phyloP scores from a whole-genome alignment of 1,140 invertebrate genomes.

The Pseudomyrmex sp. region DNA sequence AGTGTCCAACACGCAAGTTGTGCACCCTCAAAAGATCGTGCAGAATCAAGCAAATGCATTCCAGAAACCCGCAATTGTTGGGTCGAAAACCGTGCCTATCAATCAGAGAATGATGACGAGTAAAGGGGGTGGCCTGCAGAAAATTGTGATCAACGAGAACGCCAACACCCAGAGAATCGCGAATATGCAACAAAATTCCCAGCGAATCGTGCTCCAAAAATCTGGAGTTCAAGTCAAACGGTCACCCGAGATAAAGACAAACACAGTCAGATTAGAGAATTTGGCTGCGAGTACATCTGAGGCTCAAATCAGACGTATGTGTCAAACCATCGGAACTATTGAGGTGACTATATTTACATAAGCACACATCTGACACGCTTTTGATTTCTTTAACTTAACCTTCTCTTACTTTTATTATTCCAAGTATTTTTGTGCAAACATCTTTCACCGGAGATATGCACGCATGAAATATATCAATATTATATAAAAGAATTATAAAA shows the following conservation, averaged over 20 bases:
- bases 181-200: conserved; percentile 72
- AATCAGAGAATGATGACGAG: conserved; percentile 57
- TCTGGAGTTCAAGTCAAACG: conserved; percentile 62
- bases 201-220: conserved; percentile 83
- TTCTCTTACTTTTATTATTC: conserved; percentile 1
- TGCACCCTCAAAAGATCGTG: conserved; percentile 26
- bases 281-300: conserved; percentile 85
- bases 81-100: conserved; percentile 17
- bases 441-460: too few species aligned
- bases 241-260: conserved; percentile 78
- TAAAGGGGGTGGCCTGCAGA: conserved; percentile 52
- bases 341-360: conserved; percentile 85
- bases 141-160: conserved; percentile 60
- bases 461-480: too few species aligned
- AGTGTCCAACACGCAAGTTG: not conserved
- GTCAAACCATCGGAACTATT: conserved; percentile 85
- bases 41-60: conserved; percentile 32
- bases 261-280: conserved; percentile 85
- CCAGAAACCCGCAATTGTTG: conserved; percentile 28
- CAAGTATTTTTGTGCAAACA: not conserved
- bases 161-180: conserved; percentile 61
- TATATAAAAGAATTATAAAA: too few species aligned
- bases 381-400: conserved; percentile 25
- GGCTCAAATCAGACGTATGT: conserved; percentile 85
- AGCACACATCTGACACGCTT: conserved; percentile 55